Percentiles rank a stretch among this genome's conserved stretches.
These are phyloP conservation scores for Eptatretus atami DNA, from an alignment of 2,797 vertebrate genomes.

Conservation along the genomic window DNA sequence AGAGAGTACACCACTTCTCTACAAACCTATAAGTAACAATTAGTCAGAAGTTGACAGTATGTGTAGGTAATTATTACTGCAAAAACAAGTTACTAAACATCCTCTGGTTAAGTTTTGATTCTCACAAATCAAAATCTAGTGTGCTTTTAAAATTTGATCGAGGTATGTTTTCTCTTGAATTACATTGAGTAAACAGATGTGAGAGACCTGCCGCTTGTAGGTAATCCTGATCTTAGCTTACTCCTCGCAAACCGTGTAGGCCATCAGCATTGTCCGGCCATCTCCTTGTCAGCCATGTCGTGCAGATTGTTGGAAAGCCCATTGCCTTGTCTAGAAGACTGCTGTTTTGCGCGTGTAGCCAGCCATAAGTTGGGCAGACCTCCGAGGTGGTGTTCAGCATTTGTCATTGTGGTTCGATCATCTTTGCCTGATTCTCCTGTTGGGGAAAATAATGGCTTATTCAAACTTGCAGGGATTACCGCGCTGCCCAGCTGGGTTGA, in stretches of 20 bases:
- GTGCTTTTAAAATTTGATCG: too few relatives aligned
- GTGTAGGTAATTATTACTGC: too few relatives aligned
- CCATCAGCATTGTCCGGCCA: constrained; percentile 49
- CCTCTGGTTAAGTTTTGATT: too few relatives aligned
- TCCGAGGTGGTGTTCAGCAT: constrained; percentile 92
- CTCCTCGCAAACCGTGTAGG: constrained; percentile 63
- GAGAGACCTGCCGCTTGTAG: constrained; percentile 54
- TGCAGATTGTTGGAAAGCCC: constrained; percentile 45
- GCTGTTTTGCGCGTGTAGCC: constrained; percentile 67
- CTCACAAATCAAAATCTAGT: too few relatives aligned
- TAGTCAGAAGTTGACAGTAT: too few relatives aligned
- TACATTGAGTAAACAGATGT: too few relatives aligned
- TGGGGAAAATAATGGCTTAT: constrained; percentile 9
- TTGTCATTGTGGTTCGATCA: constrained; percentile 60
- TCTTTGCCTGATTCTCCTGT: constrained; percentile 50
- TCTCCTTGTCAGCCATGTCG: constrained; percentile 56
- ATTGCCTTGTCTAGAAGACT: constrained; percentile 59
- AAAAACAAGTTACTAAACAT: too few relatives aligned
- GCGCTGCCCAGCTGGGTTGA: too few relatives aligned
- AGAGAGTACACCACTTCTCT: too few relatives aligned
- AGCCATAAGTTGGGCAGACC: constrained; percentile 65
- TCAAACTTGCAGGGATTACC: too few relatives aligned
- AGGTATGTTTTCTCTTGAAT: too few relatives aligned
- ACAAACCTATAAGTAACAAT: too few relatives aligned
- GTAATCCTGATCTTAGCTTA: constrained; percentile 74